phyloP scores from a whole-genome alignment of 2,797 vertebrate genomes.

The Esox lucius region DNA sequence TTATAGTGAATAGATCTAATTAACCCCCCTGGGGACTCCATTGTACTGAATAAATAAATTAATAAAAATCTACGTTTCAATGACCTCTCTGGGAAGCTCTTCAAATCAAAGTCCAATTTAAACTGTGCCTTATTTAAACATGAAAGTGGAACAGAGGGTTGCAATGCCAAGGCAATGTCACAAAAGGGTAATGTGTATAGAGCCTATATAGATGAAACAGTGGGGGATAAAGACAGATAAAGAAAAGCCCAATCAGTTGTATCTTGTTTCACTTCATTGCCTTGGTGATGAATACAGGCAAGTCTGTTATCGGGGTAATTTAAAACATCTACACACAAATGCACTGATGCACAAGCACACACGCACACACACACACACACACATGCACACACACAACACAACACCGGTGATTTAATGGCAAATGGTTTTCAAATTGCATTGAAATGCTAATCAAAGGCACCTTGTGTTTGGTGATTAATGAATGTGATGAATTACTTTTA shows the following conservation, averaged over 20 bases:
- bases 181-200: constrained; percentile 22
- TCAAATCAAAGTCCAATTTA: constrained; percentile 72
- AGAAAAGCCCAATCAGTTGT: constrained; percentile 14
- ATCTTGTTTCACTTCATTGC: constrained; percentile 48
- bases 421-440: constrained; percentile 36
- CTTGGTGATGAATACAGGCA: constrained; percentile 49
- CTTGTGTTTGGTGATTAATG: constrained; percentile 33
- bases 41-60: constrained; percentile 76
- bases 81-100: constrained; percentile 71
- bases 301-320: constrained; percentile 40
- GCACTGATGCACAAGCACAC: too few relatives aligned
- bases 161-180: constrained; percentile 19
- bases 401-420: constrained; percentile 44
- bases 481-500: constrained; percentile 29
- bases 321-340: constrained; percentile 17
- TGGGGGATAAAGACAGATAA: constrained; percentile 7
- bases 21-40: constrained; percentile 83
- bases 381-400: not conserved
- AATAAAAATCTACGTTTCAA: constrained; percentile 69
- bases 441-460: constrained; percentile 51
- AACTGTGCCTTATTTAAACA: constrained; percentile 49
- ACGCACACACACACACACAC: not conserved
- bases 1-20: constrained; percentile 84
- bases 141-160: constrained; percentile 24
- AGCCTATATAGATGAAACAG: not conserved